A percentile compares a stretch with the other conserved stretches of the same genome.
Evolutionary conservation across 2,888 invertebrate genomes (phyloP).

Genomic region (Hypercompe scribonia): DNA sequence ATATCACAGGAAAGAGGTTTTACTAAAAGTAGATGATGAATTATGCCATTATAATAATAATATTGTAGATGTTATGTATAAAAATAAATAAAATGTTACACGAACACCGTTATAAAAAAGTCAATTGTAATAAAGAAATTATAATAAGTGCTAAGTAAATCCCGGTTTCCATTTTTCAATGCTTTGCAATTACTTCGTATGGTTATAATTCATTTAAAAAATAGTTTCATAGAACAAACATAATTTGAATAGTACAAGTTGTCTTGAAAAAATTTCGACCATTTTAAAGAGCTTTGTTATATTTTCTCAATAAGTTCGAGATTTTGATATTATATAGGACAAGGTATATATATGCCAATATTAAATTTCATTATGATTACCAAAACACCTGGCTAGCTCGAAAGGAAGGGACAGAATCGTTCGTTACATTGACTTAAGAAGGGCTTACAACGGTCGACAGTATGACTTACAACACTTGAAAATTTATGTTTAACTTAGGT

Average conservation of each 20-base stretch:
- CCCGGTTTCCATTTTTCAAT: too few relatives aligned
- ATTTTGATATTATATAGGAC: too few relatives aligned
- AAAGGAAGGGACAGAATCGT: constrained; percentile 6
- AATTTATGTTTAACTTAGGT: constrained; percentile 13
- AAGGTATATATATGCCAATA: neutral
- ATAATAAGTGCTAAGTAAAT: neutral
- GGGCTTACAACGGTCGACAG: constrained; percentile 17
- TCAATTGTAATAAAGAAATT: neutral
- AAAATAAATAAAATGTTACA: neutral
- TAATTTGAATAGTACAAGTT: neutral
- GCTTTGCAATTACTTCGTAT: too few relatives aligned
- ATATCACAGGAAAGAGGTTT: constrained; percentile 15
- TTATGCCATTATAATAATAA: neutral
- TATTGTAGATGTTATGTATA: neutral
- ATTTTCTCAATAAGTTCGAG: neutral
- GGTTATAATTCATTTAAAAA: too few relatives aligned
- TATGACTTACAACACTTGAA: constrained; percentile 20
- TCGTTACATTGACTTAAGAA: constrained; percentile 12
- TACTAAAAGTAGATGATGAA: neutral
- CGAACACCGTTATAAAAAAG: neutral
- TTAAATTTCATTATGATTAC: neutral
- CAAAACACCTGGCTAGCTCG: constrained; percentile 11
- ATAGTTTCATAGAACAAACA: too few relatives aligned
- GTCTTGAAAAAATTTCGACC: neutral
- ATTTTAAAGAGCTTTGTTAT: neutral